Conservation (phyloP, 2,113 vertebrate genomes). For the Gnathonemus longibarbis region DNA sequence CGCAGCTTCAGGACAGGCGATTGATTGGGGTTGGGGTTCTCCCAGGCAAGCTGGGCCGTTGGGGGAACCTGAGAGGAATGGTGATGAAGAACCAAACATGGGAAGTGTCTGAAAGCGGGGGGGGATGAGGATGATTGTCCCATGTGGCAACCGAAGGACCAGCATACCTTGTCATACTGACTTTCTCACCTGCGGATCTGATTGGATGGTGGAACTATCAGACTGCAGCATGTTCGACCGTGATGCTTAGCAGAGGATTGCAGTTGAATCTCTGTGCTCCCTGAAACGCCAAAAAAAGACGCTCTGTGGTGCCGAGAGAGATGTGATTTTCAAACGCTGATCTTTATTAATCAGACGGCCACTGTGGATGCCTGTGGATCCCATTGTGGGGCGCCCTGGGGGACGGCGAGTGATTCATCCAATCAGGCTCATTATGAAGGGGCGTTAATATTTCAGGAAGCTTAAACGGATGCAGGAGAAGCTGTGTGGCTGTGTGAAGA, state of each 20-base stretch:
- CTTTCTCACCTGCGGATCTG: conserved; percentile 24
- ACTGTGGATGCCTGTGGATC: conserved; percentile 45
- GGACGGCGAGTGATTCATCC: conserved; percentile 66
- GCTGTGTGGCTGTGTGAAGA: conserved; percentile 50
- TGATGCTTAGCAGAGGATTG: conserved; percentile 42
- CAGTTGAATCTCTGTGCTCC: conserved; percentile 38
- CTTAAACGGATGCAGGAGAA: conserved; percentile 64
- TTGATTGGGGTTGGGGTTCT: background rate
- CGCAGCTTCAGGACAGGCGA: background rate
- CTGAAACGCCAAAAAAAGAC: conserved; percentile 48
- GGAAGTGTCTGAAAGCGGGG: background rate
- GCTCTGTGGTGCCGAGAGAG: conserved; percentile 41
- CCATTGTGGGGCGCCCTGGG: conserved; percentile 56
- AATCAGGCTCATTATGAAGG: conserved; percentile 66
- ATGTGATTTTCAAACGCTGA: conserved; percentile 52
- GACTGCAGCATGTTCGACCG: conserved; percentile 26
- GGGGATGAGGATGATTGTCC: background rate
- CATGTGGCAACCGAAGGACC: background rate
- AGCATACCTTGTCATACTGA: background rate
- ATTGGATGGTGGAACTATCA: conserved; percentile 30
- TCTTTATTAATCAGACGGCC: conserved; percentile 62
- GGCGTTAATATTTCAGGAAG: conserved; percentile 65
- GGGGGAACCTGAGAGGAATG: too few species aligned
- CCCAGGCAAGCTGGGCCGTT: background rate
- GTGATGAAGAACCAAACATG: background rate